Percentiles rank a stretch among this genome's conserved stretches.
phyloP scores from a whole-genome alignment of 2,888 invertebrate genomes.

The Scotopteryx bipunctaria region DNA sequence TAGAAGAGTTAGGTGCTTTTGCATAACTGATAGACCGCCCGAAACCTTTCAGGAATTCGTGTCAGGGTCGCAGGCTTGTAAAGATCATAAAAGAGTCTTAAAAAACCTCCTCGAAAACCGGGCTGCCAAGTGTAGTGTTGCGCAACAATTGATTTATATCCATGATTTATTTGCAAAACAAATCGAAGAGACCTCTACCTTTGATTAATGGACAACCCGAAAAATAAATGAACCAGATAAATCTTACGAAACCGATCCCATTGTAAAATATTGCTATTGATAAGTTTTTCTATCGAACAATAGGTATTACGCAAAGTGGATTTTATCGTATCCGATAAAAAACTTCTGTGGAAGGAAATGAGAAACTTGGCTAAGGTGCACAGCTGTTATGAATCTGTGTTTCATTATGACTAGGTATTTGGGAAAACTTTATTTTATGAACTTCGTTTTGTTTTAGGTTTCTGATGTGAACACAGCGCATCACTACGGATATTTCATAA shows the following conservation, averaged over 20 bases:
- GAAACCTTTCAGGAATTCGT: constrained; percentile 21
- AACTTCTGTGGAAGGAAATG: not conserved
- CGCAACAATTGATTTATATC: constrained; percentile 20
- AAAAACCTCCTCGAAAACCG: constrained; percentile 24
- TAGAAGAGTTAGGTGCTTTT: constrained; percentile 5
- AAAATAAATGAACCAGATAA: constrained; percentile 23
- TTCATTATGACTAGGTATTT: not conserved
- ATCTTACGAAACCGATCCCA: constrained; percentile 11
- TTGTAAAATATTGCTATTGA: constrained; percentile 14
- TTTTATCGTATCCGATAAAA: constrained; percentile 1
- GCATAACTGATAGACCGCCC: constrained; percentile 29
- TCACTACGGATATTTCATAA: not conserved
- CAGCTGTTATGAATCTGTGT: not conserved
- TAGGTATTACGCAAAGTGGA: constrained; percentile 6
- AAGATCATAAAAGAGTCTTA: constrained; percentile 39
- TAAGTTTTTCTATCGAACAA: constrained; percentile 20
- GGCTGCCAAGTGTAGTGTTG: constrained; percentile 18
- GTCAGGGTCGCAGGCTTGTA: constrained; percentile 27
- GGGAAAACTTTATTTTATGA: not conserved
- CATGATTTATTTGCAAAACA: constrained; percentile 21
- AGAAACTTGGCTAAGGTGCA: not conserved
- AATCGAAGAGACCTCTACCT: constrained; percentile 19
- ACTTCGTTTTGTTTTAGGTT: not conserved
- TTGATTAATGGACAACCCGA: constrained; percentile 21
- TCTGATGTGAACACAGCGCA: not conserved